Evolutionary conservation across 2,888 invertebrate species (phyloP).

Genomic region (Priapulus caudatus): DNA sequence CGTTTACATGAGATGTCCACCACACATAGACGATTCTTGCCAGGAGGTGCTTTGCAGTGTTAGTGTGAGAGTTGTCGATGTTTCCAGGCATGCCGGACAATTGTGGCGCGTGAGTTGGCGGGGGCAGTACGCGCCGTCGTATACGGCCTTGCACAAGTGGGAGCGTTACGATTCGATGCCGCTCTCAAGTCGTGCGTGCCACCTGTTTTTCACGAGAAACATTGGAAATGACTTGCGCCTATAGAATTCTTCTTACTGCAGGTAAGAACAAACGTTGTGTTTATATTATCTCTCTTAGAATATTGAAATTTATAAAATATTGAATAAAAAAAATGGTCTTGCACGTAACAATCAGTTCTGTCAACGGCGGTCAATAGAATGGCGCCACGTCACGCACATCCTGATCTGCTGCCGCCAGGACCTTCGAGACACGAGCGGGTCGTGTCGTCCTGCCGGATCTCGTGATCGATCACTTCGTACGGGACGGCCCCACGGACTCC

Average conservation of each 20-base stretch:
- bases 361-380: no score
- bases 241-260: neutral
- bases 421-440: constrained; percentile 69
- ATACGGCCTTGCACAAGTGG: constrained; percentile 63
- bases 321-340: no score
- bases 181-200: constrained; percentile 70
- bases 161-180: constrained; percentile 57
- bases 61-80: neutral
- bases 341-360: no score
- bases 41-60: no score
- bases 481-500: constrained; percentile 50
- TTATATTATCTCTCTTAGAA: no score
- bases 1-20: no score
- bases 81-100: constrained; percentile 40
- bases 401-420: no score
- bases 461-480: constrained; percentile 45
- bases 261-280: no score
- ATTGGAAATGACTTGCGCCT: neutral
- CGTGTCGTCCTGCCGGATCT: constrained; percentile 23
- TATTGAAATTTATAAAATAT: no score
- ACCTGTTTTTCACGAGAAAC: neutral
- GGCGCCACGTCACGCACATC: no score
- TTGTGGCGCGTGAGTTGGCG: constrained; percentile 48
- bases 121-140: constrained; percentile 82
- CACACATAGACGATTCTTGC: no score